Evolutionary conservation across 2,888 invertebrate genomes (phyloP), one percentile per base, ranked within the genome.

Genomic region (Leptogaster cylindrica): DNA sequence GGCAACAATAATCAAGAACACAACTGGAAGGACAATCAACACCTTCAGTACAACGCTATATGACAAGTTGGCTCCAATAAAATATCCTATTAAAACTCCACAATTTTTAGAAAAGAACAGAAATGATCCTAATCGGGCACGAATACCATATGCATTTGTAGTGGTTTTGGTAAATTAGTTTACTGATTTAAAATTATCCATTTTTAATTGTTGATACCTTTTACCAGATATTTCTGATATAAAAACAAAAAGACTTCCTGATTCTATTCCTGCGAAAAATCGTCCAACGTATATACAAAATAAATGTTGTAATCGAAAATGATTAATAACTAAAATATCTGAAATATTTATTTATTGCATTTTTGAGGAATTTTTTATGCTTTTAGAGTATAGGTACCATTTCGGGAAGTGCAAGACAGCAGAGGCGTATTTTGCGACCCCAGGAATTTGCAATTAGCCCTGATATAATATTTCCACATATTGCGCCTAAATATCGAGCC

Each of bases 221-320:
- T 70, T 70, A 4, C 69, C 69, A 12, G 71, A 67, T 14, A 73
- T 72, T 31, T 73, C 73, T 3, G 71, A 51, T 2, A 72, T 52
- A 44, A 46, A 73, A 3, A 71, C 58, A 51, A 71, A 71, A 14
- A 68, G 33, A 31, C 70, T 72, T 36, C 72, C 72, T 4, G 71
- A 72, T 18, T 68, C 61, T 25, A 70, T 23, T 16, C 73, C 73
- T 1, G 66, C 63, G 2, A 71, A 41, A 5, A 71, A 27, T 50
- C 73, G 16, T 4, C 70, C 72, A 10, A n/a, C n/a, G 67, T 10
- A 52, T 70, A 72, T 8, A 72, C 51, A 27, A 46, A 41, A 33
- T 66, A 25, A 14, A 69, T 63, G 14, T 65, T 20, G 23, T 58
- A 46, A 1, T 39, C 70, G 55, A 70, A 71, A 12, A 67, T 41